Base-by-base conservation (phyloP, 2,797 vertebrate species). In the Sebastes vulpes region DNA sequence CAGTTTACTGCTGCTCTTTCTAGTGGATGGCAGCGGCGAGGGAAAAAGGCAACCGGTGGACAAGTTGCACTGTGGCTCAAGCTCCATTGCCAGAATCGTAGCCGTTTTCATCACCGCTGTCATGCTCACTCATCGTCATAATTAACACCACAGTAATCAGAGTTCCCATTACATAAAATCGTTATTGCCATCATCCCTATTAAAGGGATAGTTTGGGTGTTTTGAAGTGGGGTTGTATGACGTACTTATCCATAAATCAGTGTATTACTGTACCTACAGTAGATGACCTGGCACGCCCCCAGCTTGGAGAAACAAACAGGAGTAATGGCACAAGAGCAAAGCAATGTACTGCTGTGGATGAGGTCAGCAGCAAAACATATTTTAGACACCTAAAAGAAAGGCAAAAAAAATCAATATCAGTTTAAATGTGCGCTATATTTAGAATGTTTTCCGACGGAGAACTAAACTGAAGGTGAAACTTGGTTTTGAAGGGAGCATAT, bases 1-100 rank as follows among this genome's bases (percentile, higher is more conserved):
- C 82, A 75, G 79, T 79, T 85, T 80, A 82, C 83, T 68, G 79
- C 75, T 82, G 81, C 79, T 92, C 85, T 86, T 85, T 90, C 83
- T 75, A 72, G 75, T 80, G 79, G 80, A 86, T 72, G 73, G 79
- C 75, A 66, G 80, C 54, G 32, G 64, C 12, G 16, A 66, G 73
- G 72, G 58, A 57, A 57, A 59, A 59, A 48, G 73, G 61, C 79
- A 81, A 42, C 77, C 5, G 29, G 83, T 77, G 65, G 75, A 75
- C 83, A 69, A 8, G 52, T 32, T 42, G 26, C 77, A 28, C 54
- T 11, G 3, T 26, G 71, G 64, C 38, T 67, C 28, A 26, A 72
- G 46, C 57, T 64, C 52, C 16, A 10, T 10, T 63, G 35, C 58
- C 20, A 25, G 0, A 72, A 28, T 31, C 1, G 23, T 20, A 4